Percentiles rank a stretch among this genome's conserved stretches.
Evolutionary conservation across 1,140 invertebrate species (phyloP).

Genomic region (Phthorimaea operculella): DNA sequence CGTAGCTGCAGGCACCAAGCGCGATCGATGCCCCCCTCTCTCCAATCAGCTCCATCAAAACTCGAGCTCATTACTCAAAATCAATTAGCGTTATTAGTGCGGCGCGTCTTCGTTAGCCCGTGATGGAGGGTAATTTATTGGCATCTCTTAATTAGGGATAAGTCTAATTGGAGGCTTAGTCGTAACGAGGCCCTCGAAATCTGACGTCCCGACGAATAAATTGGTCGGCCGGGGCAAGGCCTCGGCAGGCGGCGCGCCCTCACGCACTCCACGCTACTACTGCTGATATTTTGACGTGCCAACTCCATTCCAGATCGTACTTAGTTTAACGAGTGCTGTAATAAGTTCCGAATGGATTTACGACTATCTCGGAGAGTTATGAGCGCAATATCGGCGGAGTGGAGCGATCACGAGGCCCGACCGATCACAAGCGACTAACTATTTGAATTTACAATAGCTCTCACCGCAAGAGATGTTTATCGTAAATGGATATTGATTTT

Average conservation of each 20-base stretch:
- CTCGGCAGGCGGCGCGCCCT: conserved; percentile 8
- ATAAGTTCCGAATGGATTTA: conserved; percentile 24
- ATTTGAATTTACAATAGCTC: conserved; percentile 8
- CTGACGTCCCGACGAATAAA: conserved; percentile 65
- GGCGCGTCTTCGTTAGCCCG: conserved; percentile 66
- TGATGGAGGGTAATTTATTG: conserved; percentile 71
- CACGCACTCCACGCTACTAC: conserved; percentile 46
- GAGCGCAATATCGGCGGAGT: neutral
- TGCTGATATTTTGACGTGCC: conserved; percentile 52
- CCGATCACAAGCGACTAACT: neutral
- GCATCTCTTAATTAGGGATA: conserved; percentile 71
- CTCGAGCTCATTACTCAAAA: conserved; percentile 67
- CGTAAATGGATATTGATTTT: conserved; percentile 35
- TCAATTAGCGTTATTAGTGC: conserved; percentile 68
- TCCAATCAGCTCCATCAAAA: conserved; percentile 64
- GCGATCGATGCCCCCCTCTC: conserved; percentile 45
- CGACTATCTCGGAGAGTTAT: conserved; percentile 14
- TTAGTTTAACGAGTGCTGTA: conserved; percentile 25
- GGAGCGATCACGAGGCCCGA: neutral
- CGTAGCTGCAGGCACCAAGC: conserved; percentile 8
- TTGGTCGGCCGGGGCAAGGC: conserved; percentile 48
- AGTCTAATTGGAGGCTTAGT: conserved; percentile 70
- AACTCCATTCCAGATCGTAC: conserved; percentile 28
- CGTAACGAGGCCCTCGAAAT: conserved; percentile 67
- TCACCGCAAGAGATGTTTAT: conserved; percentile 20